phyloP scores from a whole-genome alignment of 2,888 invertebrate genomes.

The Leptopterna dolabrata region DNA sequence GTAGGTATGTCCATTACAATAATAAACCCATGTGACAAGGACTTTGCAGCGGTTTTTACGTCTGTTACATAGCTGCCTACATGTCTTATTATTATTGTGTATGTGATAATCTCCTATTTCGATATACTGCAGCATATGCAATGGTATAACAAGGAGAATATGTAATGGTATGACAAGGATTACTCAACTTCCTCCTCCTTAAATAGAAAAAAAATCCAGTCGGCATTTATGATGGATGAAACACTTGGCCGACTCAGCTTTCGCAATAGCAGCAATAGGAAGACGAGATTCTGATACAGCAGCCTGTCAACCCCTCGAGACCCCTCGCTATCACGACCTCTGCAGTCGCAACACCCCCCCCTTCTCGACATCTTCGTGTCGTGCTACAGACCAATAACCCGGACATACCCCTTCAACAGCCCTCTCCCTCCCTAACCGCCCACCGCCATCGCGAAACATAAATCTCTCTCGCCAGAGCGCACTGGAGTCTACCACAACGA shows the following conservation, averaged over 20 bases:
- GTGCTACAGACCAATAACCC: slow-evolving; percentile 36
- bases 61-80: no score
- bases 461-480: slow-evolving; percentile 13
- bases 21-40: no score
- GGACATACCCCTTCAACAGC: neutral
- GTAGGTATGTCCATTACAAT: no score
- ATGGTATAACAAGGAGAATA: no score
- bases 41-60: no score
- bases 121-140: no score
- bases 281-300: neutral
- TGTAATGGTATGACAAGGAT: no score
- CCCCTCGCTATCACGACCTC: neutral
- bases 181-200: no score
- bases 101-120: no score
- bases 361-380: neutral
- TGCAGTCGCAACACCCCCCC: neutral
- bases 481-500: neutral
- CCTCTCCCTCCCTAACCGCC: neutral
- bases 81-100: no score
- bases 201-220: neutral
- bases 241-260: neutral
- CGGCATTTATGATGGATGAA: neutral
- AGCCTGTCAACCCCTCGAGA: neutral
- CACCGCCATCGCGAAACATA: slow-evolving; percentile 25
- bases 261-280: neutral